phyloP scores from a whole-genome alignment of 2,888 invertebrate genomes.

The Eugnorisma glareosa region DNA sequence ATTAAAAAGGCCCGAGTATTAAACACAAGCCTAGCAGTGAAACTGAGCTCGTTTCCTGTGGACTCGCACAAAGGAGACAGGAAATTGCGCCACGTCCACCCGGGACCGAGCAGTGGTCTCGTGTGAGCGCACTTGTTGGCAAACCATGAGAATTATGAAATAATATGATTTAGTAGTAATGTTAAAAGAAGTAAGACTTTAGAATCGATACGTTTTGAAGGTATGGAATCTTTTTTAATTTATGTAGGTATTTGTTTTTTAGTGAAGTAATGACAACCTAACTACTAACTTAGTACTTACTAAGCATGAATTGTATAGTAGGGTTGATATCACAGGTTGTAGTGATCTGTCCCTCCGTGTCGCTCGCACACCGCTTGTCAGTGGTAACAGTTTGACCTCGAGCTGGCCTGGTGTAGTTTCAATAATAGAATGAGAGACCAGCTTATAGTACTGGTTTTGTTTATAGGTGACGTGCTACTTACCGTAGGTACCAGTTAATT shows the following conservation, averaged over 20 bases:
- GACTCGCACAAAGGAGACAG: constrained; percentile 41
- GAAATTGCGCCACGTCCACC: constrained; percentile 46
- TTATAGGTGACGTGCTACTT: no score
- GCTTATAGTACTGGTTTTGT: no score
- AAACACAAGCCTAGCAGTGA: constrained; percentile 31
- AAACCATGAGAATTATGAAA: not conserved
- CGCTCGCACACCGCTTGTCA: not conserved
- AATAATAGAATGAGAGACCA: no score
- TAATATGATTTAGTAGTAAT: not conserved
- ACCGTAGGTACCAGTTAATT: no score
- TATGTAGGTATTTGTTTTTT: no score
- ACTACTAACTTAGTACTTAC: no score
- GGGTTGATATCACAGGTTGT: not conserved
- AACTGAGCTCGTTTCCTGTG: constrained; percentile 44
- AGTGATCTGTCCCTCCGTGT: not conserved
- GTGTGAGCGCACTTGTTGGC: constrained; percentile 26
- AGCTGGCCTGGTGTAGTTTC: not conserved
- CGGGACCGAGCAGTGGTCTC: not conserved
- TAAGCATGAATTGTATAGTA: not conserved
- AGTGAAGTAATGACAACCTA: no score
- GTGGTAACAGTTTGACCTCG: not conserved
- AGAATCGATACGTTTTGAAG: not conserved
- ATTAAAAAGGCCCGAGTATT: constrained; percentile 34
- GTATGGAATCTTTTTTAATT: not conserved
- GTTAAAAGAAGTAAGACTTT: not conserved